A percentile compares a stretch with the other conserved stretches of the same genome.
Conservation (phyloP, 1,140 invertebrate species). For the Zaprionus kolodkinae region DNA sequence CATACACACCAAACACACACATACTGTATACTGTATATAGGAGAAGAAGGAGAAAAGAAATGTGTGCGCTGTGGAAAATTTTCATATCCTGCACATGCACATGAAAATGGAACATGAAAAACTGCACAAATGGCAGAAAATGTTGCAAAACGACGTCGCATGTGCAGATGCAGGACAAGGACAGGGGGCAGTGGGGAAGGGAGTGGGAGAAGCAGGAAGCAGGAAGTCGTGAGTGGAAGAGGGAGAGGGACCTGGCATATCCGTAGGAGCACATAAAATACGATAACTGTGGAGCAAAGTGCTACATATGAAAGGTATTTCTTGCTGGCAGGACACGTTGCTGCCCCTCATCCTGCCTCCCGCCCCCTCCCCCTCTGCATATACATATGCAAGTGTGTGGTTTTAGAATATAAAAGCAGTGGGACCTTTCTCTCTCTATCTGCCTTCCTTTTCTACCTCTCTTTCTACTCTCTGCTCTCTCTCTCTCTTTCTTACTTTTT, state of each 20-base stretch:
- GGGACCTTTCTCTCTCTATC: no score
- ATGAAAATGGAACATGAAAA: slow-evolving; percentile 72
- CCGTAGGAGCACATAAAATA: slow-evolving; percentile 74
- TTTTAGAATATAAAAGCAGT: slow-evolving; percentile 69
- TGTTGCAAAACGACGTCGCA: slow-evolving; percentile 74
- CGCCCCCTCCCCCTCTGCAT: slow-evolving; percentile 8
- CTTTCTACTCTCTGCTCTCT: not conserved
- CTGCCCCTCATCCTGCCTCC: not conserved
- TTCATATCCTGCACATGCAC: slow-evolving; percentile 77
- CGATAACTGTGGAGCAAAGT: slow-evolving; percentile 77
- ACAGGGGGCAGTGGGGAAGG: no score
- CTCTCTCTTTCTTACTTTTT: not conserved
- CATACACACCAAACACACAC: slow-evolving; percentile 16
- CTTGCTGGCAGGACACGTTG: slow-evolving; percentile 13
- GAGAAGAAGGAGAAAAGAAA: slow-evolving; percentile 1
- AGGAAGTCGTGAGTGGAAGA: slow-evolving; percentile 1
- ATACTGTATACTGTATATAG: slow-evolving; percentile 12
- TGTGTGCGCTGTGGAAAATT: slow-evolving; percentile 72
- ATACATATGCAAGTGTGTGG: slow-evolving; percentile 47
- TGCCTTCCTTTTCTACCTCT: no score
- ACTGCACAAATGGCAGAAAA: slow-evolving; percentile 82
- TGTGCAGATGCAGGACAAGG: not conserved
- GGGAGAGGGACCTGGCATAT: slow-evolving; percentile 38
- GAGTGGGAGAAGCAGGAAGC: not conserved
- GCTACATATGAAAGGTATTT: slow-evolving; percentile 79